Base-by-base conservation (phyloP, 2,888 invertebrate species). In the Panzeria rudis region DNA sequence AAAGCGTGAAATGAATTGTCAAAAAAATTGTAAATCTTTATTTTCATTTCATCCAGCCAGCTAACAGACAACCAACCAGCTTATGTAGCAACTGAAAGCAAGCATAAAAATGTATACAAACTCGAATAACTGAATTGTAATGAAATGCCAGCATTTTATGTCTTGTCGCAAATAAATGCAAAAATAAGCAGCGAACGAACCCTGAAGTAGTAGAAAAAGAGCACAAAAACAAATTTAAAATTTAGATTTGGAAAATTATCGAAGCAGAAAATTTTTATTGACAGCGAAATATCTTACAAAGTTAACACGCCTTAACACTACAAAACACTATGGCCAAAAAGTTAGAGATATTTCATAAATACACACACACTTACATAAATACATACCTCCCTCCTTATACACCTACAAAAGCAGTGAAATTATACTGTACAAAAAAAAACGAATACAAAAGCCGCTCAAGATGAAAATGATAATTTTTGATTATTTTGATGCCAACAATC, bases 241-340 rank as follows among this genome's bases (percentile, higher is more conserved):
- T 85, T 82, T 82, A 82, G 85, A 85, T 85, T 85, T 85, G 66
- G 59, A 82, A 82, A 85, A 85, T 85, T 79, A 85, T 85, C 82
- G 85, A 82, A 82, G 85, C 44, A 66, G 85, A 85, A 85, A 85
- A 85, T 85, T 82, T 85, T 85, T 85, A 85, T 85, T 85, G 85
- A 85, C 85, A 85, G 82, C 78, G 64, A 82, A 82, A 85, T 82
- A 82, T 85, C 78, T 75, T 68, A 59, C 75, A 82, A 75, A 82
- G 69, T 85, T 85, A 85, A 85, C 85, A 85, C 78, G 85, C 78
- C 85, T 82, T 85, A 85, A 82, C 82, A 85, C 82, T 78, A 71
- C 64, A 82, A 66, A 82, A 85, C 38, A 79, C 61, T 79, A 47
- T 72, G 82, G 76, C 82, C 82, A 72, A 71, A 50, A 56, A 77